Percentiles rank a stretch among this genome's conserved stretches.
Conservation (phyloP, 1,140 invertebrate genomes). For the Drosophila serrata region DNA sequence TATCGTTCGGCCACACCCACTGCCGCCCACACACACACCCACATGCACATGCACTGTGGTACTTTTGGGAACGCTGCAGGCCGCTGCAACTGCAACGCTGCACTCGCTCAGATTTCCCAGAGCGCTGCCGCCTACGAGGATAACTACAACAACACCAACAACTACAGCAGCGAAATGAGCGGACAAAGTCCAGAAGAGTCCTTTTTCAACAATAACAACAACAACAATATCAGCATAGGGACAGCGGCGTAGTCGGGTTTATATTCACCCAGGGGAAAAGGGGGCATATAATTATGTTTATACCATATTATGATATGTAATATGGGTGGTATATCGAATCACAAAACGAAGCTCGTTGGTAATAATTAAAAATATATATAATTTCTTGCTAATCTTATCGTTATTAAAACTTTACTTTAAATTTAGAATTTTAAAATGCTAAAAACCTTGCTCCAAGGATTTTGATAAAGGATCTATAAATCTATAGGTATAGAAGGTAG, state of each 20-base stretch:
- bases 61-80: slow-evolving; percentile 36
- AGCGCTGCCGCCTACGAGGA: slow-evolving; percentile 65
- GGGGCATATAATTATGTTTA: slow-evolving; percentile 3
- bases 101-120: slow-evolving; percentile 79
- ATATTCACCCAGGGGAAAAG: neutral
- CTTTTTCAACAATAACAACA: slow-evolving; percentile 29
- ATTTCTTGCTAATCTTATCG: too few species aligned
- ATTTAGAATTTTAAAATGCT: too few species aligned
- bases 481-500: too few species aligned
- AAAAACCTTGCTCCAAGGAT: too few species aligned
- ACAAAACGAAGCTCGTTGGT: too few species aligned
- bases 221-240: slow-evolving; percentile 11
- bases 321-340: too few species aligned
- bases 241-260: slow-evolving; percentile 23
- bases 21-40: slow-evolving; percentile 13
- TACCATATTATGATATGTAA: neutral
- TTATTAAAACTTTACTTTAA: too few species aligned
- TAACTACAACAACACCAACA: slow-evolving; percentile 53
- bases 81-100: slow-evolving; percentile 45
- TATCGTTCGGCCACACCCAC: slow-evolving; percentile 43
- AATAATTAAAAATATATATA: too few species aligned
- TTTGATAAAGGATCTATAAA: too few species aligned
- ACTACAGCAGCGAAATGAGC: slow-evolving; percentile 43
- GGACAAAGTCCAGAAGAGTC: slow-evolving; percentile 52
- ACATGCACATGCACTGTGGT: slow-evolving; percentile 34